A percentile compares a stretch with the other conserved stretches of the same genome.
phyloP scores from a whole-genome alignment of 2,888 invertebrate genomes.

The Liposcelis brunnea region DNA sequence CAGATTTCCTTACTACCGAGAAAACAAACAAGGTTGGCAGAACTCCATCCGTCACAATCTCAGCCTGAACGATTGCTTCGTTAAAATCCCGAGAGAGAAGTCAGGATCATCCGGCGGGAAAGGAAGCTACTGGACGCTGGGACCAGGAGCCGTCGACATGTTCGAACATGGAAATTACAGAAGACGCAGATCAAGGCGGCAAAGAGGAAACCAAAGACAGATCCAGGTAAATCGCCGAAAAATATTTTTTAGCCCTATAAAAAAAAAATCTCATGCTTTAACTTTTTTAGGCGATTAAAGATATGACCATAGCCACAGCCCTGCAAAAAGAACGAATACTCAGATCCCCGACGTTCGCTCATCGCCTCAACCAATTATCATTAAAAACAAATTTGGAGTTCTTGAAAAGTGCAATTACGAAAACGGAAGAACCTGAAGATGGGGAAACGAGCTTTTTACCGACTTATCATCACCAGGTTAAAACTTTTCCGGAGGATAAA shows the following conservation, averaged over 20 bases:
- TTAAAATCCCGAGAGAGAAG: conserved; percentile 41
- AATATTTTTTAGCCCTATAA: too few species aligned
- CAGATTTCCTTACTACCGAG: conserved; percentile 62
- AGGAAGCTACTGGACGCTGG: conserved; percentile 65
- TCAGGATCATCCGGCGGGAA: conserved; percentile 39
- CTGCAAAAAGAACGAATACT: conserved; percentile 5
- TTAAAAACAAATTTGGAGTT: too few species aligned
- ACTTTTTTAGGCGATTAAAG: conserved; percentile 5
- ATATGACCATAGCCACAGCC: conserved; percentile 2
- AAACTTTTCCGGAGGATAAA: too few species aligned
- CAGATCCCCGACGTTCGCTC: too few species aligned
- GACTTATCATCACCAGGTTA: too few species aligned
- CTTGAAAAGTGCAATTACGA: too few species aligned
- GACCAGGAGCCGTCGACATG: conserved; percentile 65
- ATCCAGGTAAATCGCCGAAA: conserved; percentile 6
- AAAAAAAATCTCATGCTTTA: too few species aligned
- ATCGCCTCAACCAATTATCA: too few species aligned
- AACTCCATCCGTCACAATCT: conserved; percentile 69
- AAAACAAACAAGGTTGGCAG: conserved; percentile 71
- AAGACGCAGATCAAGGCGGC: conserved; percentile 45
- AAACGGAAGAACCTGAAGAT: too few species aligned
- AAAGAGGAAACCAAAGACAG: conserved; percentile 22
- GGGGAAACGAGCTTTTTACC: too few species aligned
- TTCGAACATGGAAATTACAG: conserved; percentile 79
- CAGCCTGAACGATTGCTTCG: conserved; percentile 64